phyloP scores from a whole-genome alignment of 2,797 vertebrate species.

The Aeoliscus strigatus region DNA sequence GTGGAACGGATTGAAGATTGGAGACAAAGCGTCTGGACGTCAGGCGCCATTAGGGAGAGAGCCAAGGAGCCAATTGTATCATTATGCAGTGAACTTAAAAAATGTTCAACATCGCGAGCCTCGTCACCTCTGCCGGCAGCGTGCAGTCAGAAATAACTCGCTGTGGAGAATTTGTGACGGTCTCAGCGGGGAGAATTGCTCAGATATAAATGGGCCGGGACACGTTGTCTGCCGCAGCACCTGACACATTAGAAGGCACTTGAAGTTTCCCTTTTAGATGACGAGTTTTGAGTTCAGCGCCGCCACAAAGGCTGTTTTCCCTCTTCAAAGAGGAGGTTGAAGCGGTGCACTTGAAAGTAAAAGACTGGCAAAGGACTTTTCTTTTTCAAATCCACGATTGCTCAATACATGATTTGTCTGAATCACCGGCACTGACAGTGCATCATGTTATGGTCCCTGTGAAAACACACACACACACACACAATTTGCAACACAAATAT shows the following conservation, averaged over 20 bases:
- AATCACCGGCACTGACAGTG: conserved; percentile 39
- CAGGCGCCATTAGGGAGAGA: conserved; percentile 56
- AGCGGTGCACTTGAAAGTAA: conserved; percentile 51
- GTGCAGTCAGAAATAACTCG: conserved; percentile 67
- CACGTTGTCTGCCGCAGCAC: conserved; percentile 47
- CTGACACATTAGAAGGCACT: conserved; percentile 62
- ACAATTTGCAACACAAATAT: conserved; percentile 54
- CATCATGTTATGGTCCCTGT: conserved; percentile 49
- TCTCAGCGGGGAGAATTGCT: conserved; percentile 47
- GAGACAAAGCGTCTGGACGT: conserved; percentile 59
- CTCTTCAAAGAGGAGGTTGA: conserved; percentile 51
- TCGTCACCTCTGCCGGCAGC: conserved; percentile 57
- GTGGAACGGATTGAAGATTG: conserved; percentile 47
- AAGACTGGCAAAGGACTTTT: conserved; percentile 56
- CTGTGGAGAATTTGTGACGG: conserved; percentile 53
- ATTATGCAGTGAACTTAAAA: conserved; percentile 62
- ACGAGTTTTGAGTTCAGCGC: conserved; percentile 65
- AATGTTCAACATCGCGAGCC: conserved; percentile 45
- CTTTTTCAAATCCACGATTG: too few relatives aligned
- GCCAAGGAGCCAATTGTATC: conserved; percentile 59
- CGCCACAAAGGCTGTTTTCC: conserved; percentile 54
- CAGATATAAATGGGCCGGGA: conserved; percentile 59
- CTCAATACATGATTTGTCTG: conserved; percentile 49
- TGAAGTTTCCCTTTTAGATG: conserved; percentile 63
- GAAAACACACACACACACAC: conserved; percentile 27